These are phyloP conservation scores for Colaptes auratus DNA, from an alignment of 2,113 vertebrate species.

Conservation along the genomic window DNA sequence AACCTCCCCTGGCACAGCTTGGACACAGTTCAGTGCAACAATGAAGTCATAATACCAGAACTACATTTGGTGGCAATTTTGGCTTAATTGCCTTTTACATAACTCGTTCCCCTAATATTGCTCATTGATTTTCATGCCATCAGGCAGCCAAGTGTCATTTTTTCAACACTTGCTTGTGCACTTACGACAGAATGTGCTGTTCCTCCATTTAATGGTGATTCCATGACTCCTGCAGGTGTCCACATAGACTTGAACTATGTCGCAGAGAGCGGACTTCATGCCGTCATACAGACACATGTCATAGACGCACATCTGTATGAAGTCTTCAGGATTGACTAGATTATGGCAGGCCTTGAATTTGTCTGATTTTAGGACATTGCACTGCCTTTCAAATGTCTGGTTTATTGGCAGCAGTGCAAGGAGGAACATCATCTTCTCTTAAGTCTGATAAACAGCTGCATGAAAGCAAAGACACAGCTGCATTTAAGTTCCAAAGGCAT, in stretches of 20 bases:
- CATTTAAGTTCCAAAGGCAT: neutral
- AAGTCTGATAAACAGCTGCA: constrained; percentile 68
- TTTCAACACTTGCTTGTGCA: neutral
- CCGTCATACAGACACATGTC: constrained; percentile 75
- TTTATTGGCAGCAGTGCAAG: constrained; percentile 40
- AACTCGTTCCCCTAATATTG: neutral
- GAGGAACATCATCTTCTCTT: constrained; percentile 42
- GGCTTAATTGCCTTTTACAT: neutral
- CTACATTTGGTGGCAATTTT: neutral
- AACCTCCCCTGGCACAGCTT: neutral
- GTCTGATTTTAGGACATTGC: constrained; percentile 60
- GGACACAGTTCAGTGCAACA: neutral
- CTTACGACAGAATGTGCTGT: constrained; percentile 72
- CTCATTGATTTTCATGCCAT: neutral
- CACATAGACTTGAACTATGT: constrained; percentile 67
- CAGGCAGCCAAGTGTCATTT: neutral
- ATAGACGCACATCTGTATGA: constrained; percentile 66
- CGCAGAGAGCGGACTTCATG: constrained; percentile 68
- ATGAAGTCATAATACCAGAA: neutral
- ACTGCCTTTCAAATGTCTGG: constrained; percentile 58
- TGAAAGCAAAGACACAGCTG: neutral
- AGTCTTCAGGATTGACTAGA: constrained; percentile 58
- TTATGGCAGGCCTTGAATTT: constrained; percentile 61
- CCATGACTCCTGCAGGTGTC: constrained; percentile 69
- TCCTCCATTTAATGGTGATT: constrained; percentile 67